Conservation (phyloP, 2,797 vertebrate genomes). For the Melanotaenia parkinsoni region DNA sequence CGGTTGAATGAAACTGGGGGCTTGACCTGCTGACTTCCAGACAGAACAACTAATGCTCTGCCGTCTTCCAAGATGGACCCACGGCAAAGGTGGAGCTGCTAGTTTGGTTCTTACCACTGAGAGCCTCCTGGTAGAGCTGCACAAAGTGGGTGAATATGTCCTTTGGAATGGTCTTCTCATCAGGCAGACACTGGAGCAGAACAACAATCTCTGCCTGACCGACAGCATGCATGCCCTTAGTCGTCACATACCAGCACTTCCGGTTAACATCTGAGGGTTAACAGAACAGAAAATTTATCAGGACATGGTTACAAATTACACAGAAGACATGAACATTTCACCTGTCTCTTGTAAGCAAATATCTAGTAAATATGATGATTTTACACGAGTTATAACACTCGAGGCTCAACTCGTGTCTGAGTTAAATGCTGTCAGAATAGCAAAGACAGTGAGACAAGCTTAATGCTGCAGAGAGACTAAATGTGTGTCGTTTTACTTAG, state of each 20-base stretch:
- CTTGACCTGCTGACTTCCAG: slow-evolving; percentile 25
- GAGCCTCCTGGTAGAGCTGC: slow-evolving; percentile 96
- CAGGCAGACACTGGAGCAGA: slow-evolving; percentile 94
- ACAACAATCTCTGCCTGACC: slow-evolving; percentile 96
- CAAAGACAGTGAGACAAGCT: background rate
- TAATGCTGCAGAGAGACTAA: background rate
- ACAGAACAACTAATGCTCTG: slow-evolving; percentile 36
- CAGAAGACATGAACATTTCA: background rate
- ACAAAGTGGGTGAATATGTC: slow-evolving; percentile 97
- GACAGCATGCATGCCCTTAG: slow-evolving; percentile 97
- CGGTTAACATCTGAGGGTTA: slow-evolving; percentile 92
- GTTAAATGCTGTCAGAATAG: background rate
- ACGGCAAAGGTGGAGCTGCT: slow-evolving; percentile 8
- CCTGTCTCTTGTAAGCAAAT: background rate
- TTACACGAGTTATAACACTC: background rate
- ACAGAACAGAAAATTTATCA: background rate
- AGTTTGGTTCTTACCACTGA: slow-evolving; percentile 85
- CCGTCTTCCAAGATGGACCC: background rate
- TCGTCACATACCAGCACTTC: slow-evolving; percentile 98
- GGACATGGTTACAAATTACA: background rate
- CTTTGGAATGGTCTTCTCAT: slow-evolving; percentile 97
- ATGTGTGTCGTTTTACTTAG: background rate
- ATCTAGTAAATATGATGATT: background rate
- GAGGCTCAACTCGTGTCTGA: background rate
- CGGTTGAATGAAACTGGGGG: slow-evolving; percentile 19